These are phyloP conservation scores for Meda fulgida DNA, from an alignment of 2,797 vertebrate species.

Conservation along the genomic window DNA sequence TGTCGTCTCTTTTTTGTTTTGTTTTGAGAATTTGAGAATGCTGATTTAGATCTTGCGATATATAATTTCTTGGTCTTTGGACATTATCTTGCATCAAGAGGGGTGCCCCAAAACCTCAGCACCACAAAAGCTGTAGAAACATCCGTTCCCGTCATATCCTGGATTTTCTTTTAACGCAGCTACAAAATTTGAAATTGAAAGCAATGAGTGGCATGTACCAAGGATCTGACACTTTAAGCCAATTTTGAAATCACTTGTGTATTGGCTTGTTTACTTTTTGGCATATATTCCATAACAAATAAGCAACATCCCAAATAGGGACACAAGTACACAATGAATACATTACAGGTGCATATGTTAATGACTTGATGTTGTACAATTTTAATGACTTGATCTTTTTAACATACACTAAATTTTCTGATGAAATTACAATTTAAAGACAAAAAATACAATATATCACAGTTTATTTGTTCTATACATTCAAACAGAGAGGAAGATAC, in stretches of 20 bases:
- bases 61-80: background rate
- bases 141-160: conserved; percentile 2
- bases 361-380: background rate
- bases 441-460: background rate
- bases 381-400: conserved; percentile 2
- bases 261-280: conserved; percentile 11
- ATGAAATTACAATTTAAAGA: background rate
- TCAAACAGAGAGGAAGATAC: background rate
- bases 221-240: background rate
- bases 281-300: conserved; percentile 17
- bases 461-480: background rate
- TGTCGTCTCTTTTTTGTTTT: background rate
- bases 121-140: background rate
- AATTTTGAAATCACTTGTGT: background rate
- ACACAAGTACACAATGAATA: background rate
- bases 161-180: background rate
- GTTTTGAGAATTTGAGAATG: background rate
- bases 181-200: background rate
- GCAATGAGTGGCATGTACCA: background rate
- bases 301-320: background rate
- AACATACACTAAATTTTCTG: background rate
- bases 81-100: background rate
- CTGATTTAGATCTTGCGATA: background rate
- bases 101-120: background rate
- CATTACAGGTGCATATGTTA: background rate